A percentile compares a stretch with the other conserved stretches of the same genome.
Evolutionary conservation across 2,888 invertebrate species (phyloP).

Genomic region (Abrostola triplasia): DNA sequence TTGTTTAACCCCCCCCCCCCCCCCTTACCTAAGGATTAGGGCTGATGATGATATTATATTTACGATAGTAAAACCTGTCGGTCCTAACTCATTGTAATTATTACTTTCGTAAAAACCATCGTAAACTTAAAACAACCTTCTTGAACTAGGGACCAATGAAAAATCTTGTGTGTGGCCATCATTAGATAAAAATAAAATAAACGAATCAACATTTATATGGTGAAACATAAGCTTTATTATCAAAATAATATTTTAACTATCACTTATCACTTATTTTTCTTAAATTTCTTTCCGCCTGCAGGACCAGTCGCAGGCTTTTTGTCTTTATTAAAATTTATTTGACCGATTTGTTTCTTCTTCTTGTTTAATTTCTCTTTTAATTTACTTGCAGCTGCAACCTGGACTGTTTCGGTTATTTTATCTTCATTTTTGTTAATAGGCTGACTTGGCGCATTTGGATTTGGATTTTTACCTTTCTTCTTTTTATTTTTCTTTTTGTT

Average conservation of each 20-base stretch:
- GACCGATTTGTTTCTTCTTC: conserved; percentile 77
- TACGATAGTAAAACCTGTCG: too few species aligned
- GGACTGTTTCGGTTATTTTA: conserved; percentile 69
- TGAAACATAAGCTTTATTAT: conserved; percentile 52
- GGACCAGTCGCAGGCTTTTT: conserved; percentile 53
- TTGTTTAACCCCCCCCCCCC: too few species aligned
- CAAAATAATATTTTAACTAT: conserved; percentile 40
- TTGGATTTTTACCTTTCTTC: conserved; percentile 48
- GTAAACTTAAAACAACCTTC: too few species aligned
- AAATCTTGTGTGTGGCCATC: too few species aligned
- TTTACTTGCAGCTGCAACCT: conserved; percentile 72
- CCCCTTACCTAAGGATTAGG: too few species aligned
- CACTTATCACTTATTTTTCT: conserved; percentile 59
- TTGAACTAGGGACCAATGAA: too few species aligned
- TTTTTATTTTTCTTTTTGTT: conserved; percentile 64
- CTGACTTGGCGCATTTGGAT: conserved; percentile 14
- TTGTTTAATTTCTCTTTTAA: conserved; percentile 77
- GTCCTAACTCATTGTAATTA: too few species aligned
- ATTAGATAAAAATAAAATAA: conserved; percentile 26
- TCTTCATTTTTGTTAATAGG: conserved; percentile 58
- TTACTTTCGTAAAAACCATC: too few species aligned
- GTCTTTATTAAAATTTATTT: conserved; percentile 66
- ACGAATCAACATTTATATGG: conserved; percentile 8
- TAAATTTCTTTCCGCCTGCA: conserved; percentile 63
- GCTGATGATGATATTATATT: too few species aligned